phyloP scores from a whole-genome alignment of 2,888 invertebrate genomes.

The Agapetus fuscipes region DNA sequence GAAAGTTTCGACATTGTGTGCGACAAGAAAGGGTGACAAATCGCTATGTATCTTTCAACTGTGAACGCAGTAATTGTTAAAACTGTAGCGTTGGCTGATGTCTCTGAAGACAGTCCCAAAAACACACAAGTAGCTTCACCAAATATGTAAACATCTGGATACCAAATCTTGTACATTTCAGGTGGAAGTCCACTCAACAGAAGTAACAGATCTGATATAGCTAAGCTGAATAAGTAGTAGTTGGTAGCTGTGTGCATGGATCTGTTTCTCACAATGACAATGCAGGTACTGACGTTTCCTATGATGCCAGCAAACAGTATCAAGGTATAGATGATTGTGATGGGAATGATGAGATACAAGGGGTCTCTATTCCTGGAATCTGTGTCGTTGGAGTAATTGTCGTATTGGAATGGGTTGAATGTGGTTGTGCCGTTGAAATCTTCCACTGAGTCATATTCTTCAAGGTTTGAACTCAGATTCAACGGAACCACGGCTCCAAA shows the following conservation, averaged over 20 bases:
- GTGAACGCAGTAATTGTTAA: constrained; percentile 82
- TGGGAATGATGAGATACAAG: constrained; percentile 52
- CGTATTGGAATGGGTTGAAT: not conserved
- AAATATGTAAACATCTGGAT: constrained; percentile 61
- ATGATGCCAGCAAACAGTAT: constrained; percentile 66
- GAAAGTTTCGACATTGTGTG: constrained; percentile 78
- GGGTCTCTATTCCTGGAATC: constrained; percentile 33
- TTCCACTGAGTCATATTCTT: constrained; percentile 6
- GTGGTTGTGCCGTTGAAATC: constrained; percentile 6
- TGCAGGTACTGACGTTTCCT: constrained; percentile 72
- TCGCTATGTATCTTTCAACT: constrained; percentile 79
- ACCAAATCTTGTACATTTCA: constrained; percentile 69
- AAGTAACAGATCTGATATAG: constrained; percentile 66
- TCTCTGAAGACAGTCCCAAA: constrained; percentile 71
- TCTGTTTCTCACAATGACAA: constrained; percentile 65
- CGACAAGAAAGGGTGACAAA: constrained; percentile 74
- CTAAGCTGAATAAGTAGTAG: constrained; percentile 71
- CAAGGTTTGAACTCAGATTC: constrained; percentile 10
- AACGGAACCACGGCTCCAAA: constrained; percentile 12
- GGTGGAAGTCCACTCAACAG: constrained; percentile 69
- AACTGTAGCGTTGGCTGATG: constrained; percentile 79
- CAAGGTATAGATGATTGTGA: constrained; percentile 55
- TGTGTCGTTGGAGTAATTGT: constrained; percentile 2
- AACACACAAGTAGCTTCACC: constrained; percentile 69
- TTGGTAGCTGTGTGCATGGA: constrained; percentile 82